Evolutionary conservation across 1,140 invertebrate genomes (phyloP).

Genomic region (Gryllus bimaculatus): DNA sequence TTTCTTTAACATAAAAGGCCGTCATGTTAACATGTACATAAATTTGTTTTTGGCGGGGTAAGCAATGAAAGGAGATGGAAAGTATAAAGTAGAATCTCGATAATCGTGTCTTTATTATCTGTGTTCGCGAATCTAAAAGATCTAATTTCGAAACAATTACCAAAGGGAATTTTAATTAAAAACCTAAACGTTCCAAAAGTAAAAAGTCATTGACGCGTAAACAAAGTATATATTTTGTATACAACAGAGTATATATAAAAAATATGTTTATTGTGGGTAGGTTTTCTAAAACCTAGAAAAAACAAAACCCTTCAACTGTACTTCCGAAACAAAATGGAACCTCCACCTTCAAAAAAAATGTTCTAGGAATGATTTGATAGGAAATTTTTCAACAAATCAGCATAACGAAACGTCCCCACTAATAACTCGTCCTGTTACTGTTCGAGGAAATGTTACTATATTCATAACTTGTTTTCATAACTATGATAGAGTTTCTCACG

Average conservation of each 20-base stretch:
- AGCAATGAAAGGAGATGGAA: no score
- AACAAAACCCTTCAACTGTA: not conserved
- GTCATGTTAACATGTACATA: no score
- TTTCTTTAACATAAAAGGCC: no score
- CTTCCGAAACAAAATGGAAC: not conserved
- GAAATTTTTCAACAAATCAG: not conserved
- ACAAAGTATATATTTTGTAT: no score
- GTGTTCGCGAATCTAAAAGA: not conserved
- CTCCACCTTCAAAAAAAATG: no score
- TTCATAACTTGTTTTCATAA: not conserved
- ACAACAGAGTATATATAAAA: no score
- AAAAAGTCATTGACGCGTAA: not conserved
- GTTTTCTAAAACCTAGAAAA: not conserved
- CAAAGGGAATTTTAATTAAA: no score
- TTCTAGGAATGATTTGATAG: not conserved
- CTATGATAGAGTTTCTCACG: fast-evolving
- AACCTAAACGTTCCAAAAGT: not conserved
- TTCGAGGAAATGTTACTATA: not conserved
- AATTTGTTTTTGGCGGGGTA: no score
- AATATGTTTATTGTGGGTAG: not conserved
- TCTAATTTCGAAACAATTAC: not conserved
- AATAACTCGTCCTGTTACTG: not conserved
- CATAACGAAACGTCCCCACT: not conserved
- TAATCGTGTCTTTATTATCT: not conserved
- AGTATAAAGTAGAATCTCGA: not conserved